Evolutionary conservation across 2,797 vertebrate species (phyloP), one percentile per base, ranked within the genome.

Genomic region (Xenopus petersii): DNA sequence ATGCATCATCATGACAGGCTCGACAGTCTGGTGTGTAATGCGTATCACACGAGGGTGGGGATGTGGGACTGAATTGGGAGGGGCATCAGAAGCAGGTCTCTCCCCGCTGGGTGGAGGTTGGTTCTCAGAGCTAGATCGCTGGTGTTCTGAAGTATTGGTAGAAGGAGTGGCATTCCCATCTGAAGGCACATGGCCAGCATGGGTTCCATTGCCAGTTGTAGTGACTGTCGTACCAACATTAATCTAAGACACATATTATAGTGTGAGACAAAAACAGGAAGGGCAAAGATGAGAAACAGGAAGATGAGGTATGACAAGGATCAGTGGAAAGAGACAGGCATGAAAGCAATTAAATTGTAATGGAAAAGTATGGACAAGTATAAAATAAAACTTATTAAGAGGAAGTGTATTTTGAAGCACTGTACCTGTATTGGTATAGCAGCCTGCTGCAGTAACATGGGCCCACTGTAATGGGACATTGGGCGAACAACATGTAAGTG

Each of bases 1-100:
- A 86, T 97, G 95, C 95, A 97, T 97, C 94, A 97, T 95, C 82
- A 96, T 94, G 81, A 96, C 92, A 2, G 95, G 95, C 73, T 95
- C 94, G 81, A 95, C 92, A 1, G 94, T 94, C 88, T 96, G 94
- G 85, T 95, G 95, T 55, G 94, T 95, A 86, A 97, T 96, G 70
- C 95, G 92, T 84, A 97, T 95, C 84, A 97, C 92, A 49, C 94
- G 92, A 2, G 94, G 93, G 77, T 93, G 95, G 81, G 88, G 66
- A 16, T 65, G 59, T 86, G 74, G 60, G 70, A 90, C 81, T 82
- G 83, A 74, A 82, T 82, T 42, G 0, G 74, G 65, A 4, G 76
- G 21, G 1, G 79, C 68, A 1, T 81, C 81, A 0, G 84, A 80
- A 0, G 85, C 81, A 4, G 82, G 16, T 5, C 55, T 48, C 3